These are phyloP conservation scores for Drosophila varians DNA, from an alignment of 1,140 invertebrate genomes.

Conservation along the genomic window DNA sequence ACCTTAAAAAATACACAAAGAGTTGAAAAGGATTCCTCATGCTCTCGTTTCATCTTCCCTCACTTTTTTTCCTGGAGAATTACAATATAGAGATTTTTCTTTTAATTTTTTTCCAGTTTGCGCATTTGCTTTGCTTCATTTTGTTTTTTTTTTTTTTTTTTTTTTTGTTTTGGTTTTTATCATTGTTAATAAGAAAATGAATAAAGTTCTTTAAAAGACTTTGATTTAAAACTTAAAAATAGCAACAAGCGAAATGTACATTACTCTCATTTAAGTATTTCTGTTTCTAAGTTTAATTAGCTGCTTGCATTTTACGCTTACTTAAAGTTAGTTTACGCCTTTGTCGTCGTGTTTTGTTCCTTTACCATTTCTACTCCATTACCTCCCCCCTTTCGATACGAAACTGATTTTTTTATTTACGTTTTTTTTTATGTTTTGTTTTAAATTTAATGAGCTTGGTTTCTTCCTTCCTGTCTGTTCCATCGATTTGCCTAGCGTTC, in stretches of 20 bases:
- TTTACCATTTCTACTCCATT: slow-evolving; percentile 23
- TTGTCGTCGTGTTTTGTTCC: slow-evolving; percentile 49
- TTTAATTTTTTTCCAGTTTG: slow-evolving; percentile 43
- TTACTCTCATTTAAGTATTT: slow-evolving; percentile 58
- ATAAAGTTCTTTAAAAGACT: slow-evolving; percentile 82
- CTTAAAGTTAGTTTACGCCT: slow-evolving; percentile 60
- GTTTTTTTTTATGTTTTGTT: slow-evolving; percentile 12
- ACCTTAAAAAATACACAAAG: slow-evolving; percentile 74
- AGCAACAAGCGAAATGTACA: slow-evolving; percentile 82
- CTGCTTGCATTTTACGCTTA: slow-evolving; percentile 49
- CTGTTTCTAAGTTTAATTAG: slow-evolving; percentile 52
- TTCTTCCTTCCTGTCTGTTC: slow-evolving; percentile 25
- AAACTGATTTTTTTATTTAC: slow-evolving; percentile 36
- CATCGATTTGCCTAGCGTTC: slow-evolving; percentile 45
- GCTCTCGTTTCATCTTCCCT: slow-evolving; percentile 32
- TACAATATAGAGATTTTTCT: slow-evolving; percentile 50
- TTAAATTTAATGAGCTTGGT: slow-evolving; percentile 77
- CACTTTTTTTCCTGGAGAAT: slow-evolving; percentile 44
- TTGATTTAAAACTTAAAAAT: slow-evolving; percentile 82
- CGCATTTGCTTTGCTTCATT: slow-evolving; percentile 45
- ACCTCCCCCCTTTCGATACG: slow-evolving; percentile 8
- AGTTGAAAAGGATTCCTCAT: slow-evolving; percentile 59
- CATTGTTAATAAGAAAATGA: slow-evolving; percentile 70
- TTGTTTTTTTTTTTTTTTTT: slow-evolving; percentile 24
- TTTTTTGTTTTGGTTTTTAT: slow-evolving; percentile 50